Base-by-base conservation (phyloP, 2,888 invertebrate genomes). In the Leptinotarsa tumamoca region DNA sequence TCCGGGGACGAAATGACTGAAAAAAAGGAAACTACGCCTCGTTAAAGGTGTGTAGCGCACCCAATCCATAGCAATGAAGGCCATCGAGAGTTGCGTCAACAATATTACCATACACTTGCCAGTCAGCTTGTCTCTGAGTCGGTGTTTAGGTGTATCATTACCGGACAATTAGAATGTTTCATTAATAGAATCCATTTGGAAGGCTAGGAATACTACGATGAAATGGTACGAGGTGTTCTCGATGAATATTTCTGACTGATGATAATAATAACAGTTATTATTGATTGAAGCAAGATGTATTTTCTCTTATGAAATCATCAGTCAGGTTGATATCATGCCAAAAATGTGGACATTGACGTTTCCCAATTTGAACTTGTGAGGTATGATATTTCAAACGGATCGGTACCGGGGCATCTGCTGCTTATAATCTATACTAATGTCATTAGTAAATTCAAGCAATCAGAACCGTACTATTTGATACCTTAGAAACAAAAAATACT, bases 31-130 rank as follows among this genome's bases (percentile, higher is more conserved):
- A 80, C 80, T 80, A 85, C 84, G 84, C 85, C 86, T 86, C 84
- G 85, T 83, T 84, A 79, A 81, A 83, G 81, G 83, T 81, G 84
- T 84, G 85, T 83, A 85, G 82, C 85, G 80, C 83, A 83, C 85
- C 84, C 83, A 86, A 85, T 84, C 83, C 80, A 79, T 77, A 78
- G 76, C 72, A 70, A 74, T 76, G 82, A 85, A 85, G 84, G 83
- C 82, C 83, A 83, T 73, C 79, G 43, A 78, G 69, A 69, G 56
- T 69, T 69, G 69, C 69, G 69, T 69, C 69, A 69, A 69, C 43
- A 33, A 18, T 73, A 77, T 74, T 79, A 75, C 71, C 72, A 69
- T 82, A 82, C 84, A 83, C 82, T 84, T 82, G 83, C 82, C 80
- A 83, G 84, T 82, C 85, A 81, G 84, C 83, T 68, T 84, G 84